These are phyloP conservation scores for Epinotia bilunana DNA, from an alignment of 2,888 invertebrate genomes.

Conservation along the genomic window DNA sequence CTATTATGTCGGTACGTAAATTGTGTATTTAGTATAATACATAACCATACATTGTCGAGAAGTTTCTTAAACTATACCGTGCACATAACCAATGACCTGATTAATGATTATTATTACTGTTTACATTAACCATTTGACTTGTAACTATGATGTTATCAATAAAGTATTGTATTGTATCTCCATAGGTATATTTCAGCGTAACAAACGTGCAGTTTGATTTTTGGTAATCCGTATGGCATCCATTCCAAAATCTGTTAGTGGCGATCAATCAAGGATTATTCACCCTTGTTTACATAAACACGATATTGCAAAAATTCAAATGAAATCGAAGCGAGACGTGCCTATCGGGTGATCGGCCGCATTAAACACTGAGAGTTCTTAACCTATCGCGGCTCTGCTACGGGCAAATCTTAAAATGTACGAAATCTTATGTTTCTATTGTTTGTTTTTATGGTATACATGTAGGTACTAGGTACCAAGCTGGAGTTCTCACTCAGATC, in stretches of 20 bases:
- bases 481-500: too few relatives aligned
- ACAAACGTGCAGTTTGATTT: not conserved
- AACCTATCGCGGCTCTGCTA: conserved; percentile 37
- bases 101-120: too few relatives aligned
- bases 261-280: conserved; percentile 69
- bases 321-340: conserved; percentile 65
- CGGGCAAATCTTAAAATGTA: conserved; percentile 35
- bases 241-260: conserved; percentile 35
- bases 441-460: too few relatives aligned
- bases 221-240: conserved; percentile 15
- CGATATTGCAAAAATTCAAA: conserved; percentile 65
- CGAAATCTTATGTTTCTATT: conserved; percentile 1
- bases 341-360: conserved; percentile 58
- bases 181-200: not conserved
- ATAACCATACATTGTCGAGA: not conserved
- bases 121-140: too few relatives aligned
- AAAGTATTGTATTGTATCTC: too few relatives aligned
- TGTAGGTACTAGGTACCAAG: not conserved
- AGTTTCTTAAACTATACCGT: too few relatives aligned
- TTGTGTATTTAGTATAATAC: not conserved
- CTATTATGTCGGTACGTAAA: not conserved
- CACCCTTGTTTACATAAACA: conserved; percentile 54
- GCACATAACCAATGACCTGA: too few relatives aligned
- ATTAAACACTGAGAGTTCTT: conserved; percentile 58
- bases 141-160: too few relatives aligned